These are phyloP conservation scores for Chaetodon auriga DNA, from an alignment of 2,113 vertebrate species.

Conservation along the genomic window DNA sequence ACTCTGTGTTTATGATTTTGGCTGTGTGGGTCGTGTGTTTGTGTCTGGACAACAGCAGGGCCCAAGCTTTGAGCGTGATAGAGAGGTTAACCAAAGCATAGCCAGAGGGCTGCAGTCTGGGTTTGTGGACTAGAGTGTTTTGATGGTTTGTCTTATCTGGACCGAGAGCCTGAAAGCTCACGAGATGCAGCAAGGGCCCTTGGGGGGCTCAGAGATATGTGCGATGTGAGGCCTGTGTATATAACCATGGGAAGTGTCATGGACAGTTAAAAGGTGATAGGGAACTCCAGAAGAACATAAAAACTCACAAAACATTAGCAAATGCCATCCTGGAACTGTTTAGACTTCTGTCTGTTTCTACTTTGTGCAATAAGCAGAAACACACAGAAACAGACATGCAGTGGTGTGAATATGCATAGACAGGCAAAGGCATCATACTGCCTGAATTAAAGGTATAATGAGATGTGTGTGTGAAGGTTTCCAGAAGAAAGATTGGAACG, in stretches of 20 bases:
- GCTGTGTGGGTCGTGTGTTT: slow-evolving; percentile 71
- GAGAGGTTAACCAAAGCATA: slow-evolving; percentile 71
- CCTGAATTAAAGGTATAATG: slow-evolving; percentile 47
- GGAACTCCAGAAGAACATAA: slow-evolving; percentile 44
- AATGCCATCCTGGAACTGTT: slow-evolving; percentile 67
- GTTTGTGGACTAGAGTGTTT: slow-evolving; percentile 56
- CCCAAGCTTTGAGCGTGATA: slow-evolving; percentile 55
- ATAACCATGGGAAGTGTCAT: slow-evolving; percentile 55
- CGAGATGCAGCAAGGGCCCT: slow-evolving; percentile 13
- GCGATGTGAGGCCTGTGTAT: slow-evolving; percentile 29
- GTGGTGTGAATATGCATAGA: slow-evolving; percentile 31
- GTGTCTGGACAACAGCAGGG: slow-evolving; percentile 69
- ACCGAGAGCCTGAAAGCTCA: slow-evolving; percentile 38
- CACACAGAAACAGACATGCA: slow-evolving; percentile 41
- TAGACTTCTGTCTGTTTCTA: slow-evolving; percentile 50
- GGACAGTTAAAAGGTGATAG: slow-evolving; percentile 55
- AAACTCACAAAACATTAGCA: slow-evolving; percentile 50
- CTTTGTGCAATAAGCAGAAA: slow-evolving; percentile 64
- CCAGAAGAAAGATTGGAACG: slow-evolving; percentile 30
- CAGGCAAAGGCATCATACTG: slow-evolving; percentile 47
- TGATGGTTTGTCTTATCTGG: slow-evolving; percentile 67
- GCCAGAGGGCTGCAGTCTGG: slow-evolving; percentile 56
- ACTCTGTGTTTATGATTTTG: slow-evolving; percentile 61
- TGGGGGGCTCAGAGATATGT: not conserved
- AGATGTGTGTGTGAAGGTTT: slow-evolving; percentile 47